Evolutionary conservation across 2,888 invertebrate species (phyloP).

Genomic region (Saturnia japonica): DNA sequence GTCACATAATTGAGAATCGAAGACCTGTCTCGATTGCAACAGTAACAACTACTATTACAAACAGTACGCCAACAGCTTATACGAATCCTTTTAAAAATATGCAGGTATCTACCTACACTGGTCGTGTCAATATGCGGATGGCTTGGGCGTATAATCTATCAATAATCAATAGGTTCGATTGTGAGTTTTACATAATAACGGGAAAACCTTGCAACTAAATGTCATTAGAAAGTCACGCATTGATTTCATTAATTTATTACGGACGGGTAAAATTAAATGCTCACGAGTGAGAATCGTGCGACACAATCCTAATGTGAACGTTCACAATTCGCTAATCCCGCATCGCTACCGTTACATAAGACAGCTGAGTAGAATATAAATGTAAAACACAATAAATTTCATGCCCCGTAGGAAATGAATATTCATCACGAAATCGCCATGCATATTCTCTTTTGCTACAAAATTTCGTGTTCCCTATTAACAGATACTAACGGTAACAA

Average conservation of each 20-base stretch:
- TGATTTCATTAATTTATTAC: constrained; percentile 69
- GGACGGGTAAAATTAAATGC: constrained; percentile 64
- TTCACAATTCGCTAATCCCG: constrained; percentile 80
- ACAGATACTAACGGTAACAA: constrained; percentile 44
- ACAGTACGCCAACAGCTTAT: neutral
- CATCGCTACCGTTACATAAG: constrained; percentile 81
- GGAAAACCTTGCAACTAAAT: constrained; percentile 54
- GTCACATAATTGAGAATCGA: constrained; percentile 46
- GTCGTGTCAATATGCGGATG: neutral
- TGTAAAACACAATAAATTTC: constrained; percentile 83
- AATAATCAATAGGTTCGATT: constrained; percentile 20
- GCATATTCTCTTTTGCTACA: constrained; percentile 80
- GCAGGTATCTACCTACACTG: neutral
- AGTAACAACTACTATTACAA: neutral
- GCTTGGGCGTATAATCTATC: constrained; percentile 17
- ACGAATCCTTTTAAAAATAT: neutral
- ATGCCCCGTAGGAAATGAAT: constrained; percentile 83
- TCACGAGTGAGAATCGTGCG: constrained; percentile 66
- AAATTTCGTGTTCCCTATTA: constrained; percentile 70
- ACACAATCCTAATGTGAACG: constrained; percentile 72
- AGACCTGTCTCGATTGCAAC: neutral
- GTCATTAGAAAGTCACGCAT: constrained; percentile 65
- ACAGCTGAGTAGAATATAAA: constrained; percentile 81
- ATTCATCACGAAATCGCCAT: constrained; percentile 83
- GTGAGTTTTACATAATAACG: constrained; percentile 45